A percentile compares a stretch with the other conserved stretches of the same genome.
These are phyloP conservation scores for Drosophila sordidula DNA, from an alignment of 2,888 invertebrate genomes.

Conservation along the genomic window DNA sequence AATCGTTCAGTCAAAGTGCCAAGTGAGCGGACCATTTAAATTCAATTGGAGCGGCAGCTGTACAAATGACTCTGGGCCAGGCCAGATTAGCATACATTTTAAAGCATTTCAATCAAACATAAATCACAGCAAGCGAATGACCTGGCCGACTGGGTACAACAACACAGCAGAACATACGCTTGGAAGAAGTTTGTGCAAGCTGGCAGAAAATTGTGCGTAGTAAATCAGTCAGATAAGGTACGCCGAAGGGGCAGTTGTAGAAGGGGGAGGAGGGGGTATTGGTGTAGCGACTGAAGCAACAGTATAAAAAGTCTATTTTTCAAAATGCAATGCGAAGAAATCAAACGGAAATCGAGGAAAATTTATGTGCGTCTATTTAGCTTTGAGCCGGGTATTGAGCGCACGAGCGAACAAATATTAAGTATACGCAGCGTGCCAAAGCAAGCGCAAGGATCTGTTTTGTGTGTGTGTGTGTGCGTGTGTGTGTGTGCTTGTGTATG, in stretches of 20 bases:
- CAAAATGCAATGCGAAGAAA: constrained; percentile 67
- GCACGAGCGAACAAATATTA: constrained; percentile 68
- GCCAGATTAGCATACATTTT: constrained; percentile 72
- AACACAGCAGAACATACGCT: constrained; percentile 9
- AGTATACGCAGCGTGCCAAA: constrained; percentile 63
- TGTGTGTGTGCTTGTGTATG: constrained; percentile 21
- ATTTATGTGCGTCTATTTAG: constrained; percentile 76
- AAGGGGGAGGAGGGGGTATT: neutral
- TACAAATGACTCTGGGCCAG: constrained; percentile 57
- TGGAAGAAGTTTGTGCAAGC: constrained; percentile 25
- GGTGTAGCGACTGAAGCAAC: constrained; percentile 34
- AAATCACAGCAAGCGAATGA: constrained; percentile 60
- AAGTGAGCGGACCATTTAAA: constrained; percentile 43
- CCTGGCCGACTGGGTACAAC: constrained; percentile 12
- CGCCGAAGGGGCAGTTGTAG: neutral
- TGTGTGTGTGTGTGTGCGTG: constrained; percentile 2
- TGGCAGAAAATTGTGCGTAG: constrained; percentile 64
- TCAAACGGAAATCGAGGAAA: constrained; percentile 62
- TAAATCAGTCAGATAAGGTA: constrained; percentile 59
- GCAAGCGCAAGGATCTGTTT: constrained; percentile 31
- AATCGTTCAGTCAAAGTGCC: constrained; percentile 41
- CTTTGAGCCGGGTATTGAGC: constrained; percentile 56
- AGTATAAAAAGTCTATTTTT: constrained; percentile 67
- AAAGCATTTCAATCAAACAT: constrained; percentile 72
- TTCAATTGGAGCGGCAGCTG: constrained; percentile 27